Evolutionary conservation across 2,888 invertebrate genomes (phyloP), one percentile per base, ranked within the genome.

Genomic region (Podabrus alpinus): DNA sequence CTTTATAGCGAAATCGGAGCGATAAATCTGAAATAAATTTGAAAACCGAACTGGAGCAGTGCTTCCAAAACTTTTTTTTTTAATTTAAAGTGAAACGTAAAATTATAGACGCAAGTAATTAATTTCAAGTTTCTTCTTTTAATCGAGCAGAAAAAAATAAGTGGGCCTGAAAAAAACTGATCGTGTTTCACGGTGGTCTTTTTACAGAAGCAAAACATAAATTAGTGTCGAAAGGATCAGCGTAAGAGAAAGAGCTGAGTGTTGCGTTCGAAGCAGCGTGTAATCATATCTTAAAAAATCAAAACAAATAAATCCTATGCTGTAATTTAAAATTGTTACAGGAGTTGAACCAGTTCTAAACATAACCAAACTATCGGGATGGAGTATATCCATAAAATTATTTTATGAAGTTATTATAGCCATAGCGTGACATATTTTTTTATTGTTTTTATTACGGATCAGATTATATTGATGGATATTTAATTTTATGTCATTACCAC

Each of bases 291-390:
- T 72, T 74, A 73, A 74, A 78, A 79, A 77, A 73, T 69, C 74
- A 77, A 74, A 77, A 74, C 77, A 78, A 79, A 79, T 80, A 78
- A 78, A 77, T 75, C 64, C 71, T 69, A 70, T 74, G 75, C 77
- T 77, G 71, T 79, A 80, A 80, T 80, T 79, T 77, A 77, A 74
- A 25, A 70, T 61, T 67, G 73, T 76, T 77, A 76, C 80, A 80
- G 79, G 75, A 80, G 79, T 64, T 64, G 62, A 64, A 64, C 62
- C 62, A 21, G 19, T 62, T 62, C 19, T 62, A 5, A n/a, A n/a
- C n/a, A 19, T 16, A 17, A 17, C 59, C 64, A 17, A 10, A 68
- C 9, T 29, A 60, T 25, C 19, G 29, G 61, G 69, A 60, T n/a
- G n/a, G n/a, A n/a, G n/a, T n/a, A n/a, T n/a, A n/a, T n/a, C n/a